Base-by-base conservation (phyloP, 1,140 invertebrate genomes). In the Charaxes varanes region DNA sequence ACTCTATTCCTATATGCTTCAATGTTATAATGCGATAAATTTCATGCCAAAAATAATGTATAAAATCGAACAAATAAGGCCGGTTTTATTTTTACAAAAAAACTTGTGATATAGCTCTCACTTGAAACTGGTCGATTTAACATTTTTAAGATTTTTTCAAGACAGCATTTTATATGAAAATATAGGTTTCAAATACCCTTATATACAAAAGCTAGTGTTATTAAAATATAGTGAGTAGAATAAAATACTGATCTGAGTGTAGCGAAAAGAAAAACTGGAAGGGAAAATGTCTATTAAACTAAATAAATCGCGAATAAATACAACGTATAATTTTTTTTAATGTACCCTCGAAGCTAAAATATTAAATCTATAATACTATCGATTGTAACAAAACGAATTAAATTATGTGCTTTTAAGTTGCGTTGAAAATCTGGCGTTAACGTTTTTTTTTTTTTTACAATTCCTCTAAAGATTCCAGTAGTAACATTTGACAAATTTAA, bases 91-190 rank as follows among this genome's bases (percentile, higher is more conserved):
- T n/a, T n/a, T n/a, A n/a, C n/a, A n/a, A n/a, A n/a, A n/a, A n/a
- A n/a, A n/a, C n/a, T n/a, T n/a, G n/a, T n/a, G n/a, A n/a, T n/a
- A n/a, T n/a, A n/a, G n/a, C n/a, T n/a, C n/a, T n/a, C n/a, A n/a
- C n/a, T n/a, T n/a, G n/a, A n/a, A n/a, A n/a, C n/a, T n/a, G n/a
- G n/a, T n/a, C 21, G 33, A 30, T 36, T 33, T 40, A 15, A 34
- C 6, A 19, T 36, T 43, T 45, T 50, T 58, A 49, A 57, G 49
- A 41, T 53, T 37, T 55, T 12, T 57, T 59, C 56, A 56, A 69
- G 62, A 67, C 47, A 74, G 62, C 65, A 31, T 61, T 67, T 62
- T 54, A 59, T 76, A 79, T 42, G 74, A 76, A 79, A 79, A 79
- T 79, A 79, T 74, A 67, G 62, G 55, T 58, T 52, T 40, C 12